Base-by-base conservation (phyloP, 2,888 invertebrate species). In the Blastobasis adustella region DNA sequence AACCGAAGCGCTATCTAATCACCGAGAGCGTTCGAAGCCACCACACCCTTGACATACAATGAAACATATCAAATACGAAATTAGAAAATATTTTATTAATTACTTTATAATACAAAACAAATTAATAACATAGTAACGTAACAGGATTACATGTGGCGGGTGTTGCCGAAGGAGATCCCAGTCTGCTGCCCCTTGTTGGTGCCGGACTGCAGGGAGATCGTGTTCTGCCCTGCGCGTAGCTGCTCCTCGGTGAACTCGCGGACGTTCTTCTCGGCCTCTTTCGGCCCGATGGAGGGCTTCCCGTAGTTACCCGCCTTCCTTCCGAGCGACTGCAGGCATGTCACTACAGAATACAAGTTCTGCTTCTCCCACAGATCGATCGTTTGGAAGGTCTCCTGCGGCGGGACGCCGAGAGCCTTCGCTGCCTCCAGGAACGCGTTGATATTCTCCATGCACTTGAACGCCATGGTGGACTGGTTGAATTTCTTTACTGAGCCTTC, bases 361-460 rank as follows among this genome's bases (percentile, higher is more conserved):
- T 97, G 96, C 73, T 93, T 92, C 82, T 99, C 99, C 95, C 97
- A 98, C 50, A 99, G 91, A 82, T 99, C 99, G 47, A 98, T 98
- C n/a, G 98, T 98, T 85, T 98, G 97, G 92, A 98, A 98, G 41
- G 96, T 95, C 83, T 98, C 98, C 73, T 96, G 95, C 43, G 96
- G 92, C 1, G 96, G 96, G 36, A 99, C 98, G 47, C 98, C 99
- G 58, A 98, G 88, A 58, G 91, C 92, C 76, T 93, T 93, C 50
- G 94, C 96, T 10, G 94, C 94, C 61, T 94, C 95, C 57, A 97
- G 86, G 84, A 98, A 98, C 44, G 94, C 95, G 81, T 97, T 97
- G 66, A 99, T 98, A 78, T 99, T 99, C 82, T 99, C 98, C 98
- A 99, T 99, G 85, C 97, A 97, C 79, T 98, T 98, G 86, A 98